Conservation (phyloP, 2,888 invertebrate species). For the Urechis unicinctus region DNA sequence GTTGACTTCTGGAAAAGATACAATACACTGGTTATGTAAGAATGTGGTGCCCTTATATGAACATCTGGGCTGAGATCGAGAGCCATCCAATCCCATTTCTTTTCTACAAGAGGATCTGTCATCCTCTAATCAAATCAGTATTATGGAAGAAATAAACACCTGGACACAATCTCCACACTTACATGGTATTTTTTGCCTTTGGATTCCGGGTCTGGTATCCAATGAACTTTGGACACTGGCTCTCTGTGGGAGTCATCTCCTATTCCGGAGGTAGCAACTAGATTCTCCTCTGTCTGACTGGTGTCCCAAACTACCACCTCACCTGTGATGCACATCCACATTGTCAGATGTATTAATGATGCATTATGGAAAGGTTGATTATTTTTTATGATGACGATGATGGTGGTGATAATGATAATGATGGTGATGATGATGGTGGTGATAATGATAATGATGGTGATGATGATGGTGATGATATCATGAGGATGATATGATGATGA, state of each 20-base stretch:
- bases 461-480: neutral
- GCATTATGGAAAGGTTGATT: neutral
- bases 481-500: neutral
- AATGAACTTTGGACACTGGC: conserved; percentile 47
- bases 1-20: too few relatives aligned
- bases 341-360: too few relatives aligned
- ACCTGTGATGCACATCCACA: too few relatives aligned
- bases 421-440: neutral
- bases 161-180: neutral
- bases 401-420: conserved; percentile 2
- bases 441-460: neutral
- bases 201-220: conserved; percentile 39
- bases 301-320: conserved; percentile 50
- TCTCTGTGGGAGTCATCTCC: conserved; percentile 47
- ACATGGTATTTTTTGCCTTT: conserved; percentile 24
- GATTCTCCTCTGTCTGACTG: conserved; percentile 45
- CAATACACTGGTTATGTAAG: too few relatives aligned
- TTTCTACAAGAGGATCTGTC: too few relatives aligned
- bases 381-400: conserved; percentile 1
- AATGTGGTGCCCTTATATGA: too few relatives aligned
- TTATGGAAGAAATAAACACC: neutral
- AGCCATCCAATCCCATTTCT: too few relatives aligned
- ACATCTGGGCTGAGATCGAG: too few relatives aligned
- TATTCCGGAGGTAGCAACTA: conserved; percentile 46
- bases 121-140: neutral